Evolutionary conservation across 2,888 invertebrate species (phyloP), one percentile per base, ranked within the genome.

Genomic region (Aphodius sticticus): DNA sequence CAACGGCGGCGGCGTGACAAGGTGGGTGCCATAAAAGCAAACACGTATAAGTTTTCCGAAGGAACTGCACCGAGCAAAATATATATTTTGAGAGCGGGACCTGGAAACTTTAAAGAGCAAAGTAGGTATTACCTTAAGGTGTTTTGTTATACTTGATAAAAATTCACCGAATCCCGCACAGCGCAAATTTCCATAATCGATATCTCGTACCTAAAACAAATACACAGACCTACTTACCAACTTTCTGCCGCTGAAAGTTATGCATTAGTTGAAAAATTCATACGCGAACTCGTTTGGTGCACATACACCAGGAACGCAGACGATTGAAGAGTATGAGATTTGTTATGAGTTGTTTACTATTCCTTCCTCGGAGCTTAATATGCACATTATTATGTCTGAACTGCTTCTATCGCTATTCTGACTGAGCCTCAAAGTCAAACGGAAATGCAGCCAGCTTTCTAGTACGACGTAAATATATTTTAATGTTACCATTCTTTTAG

Each of bases 121-220:
- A 26, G 26, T 26, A 26, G 26, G 26, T 26, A 26, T 26, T 26
- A 53, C 12, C 53, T 53, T 53, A 53, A 53, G 53, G 7, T 53
- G 53, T 53, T 53, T 53, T 53, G 53, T 53, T 53, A 53, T 76
- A 16, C 76, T 76, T 53, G 69, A 36, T 76, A 76, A 76, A 76
- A 76, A 76, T 76, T 76, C 76, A 76, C 16, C 16, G 16, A 76
- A 76, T 69, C 74, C 36, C 14, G 74, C 76, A 69, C 76, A 69
- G 76, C 76, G 16, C 12, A 14, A 76, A 76, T 76, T 76, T 76
- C 16, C 76, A 76, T 76, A 76, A 76, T 76, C 76, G 76, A 76
- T 76, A 76, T 76, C 53, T 53, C 53, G 53, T 53, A 53, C 53
- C 53, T 53, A 53, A 53, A 53, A 53, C 53, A 53, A 53, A 53